phyloP scores from a whole-genome alignment of 2,113 vertebrate genomes.

The Chauna torquata region DNA sequence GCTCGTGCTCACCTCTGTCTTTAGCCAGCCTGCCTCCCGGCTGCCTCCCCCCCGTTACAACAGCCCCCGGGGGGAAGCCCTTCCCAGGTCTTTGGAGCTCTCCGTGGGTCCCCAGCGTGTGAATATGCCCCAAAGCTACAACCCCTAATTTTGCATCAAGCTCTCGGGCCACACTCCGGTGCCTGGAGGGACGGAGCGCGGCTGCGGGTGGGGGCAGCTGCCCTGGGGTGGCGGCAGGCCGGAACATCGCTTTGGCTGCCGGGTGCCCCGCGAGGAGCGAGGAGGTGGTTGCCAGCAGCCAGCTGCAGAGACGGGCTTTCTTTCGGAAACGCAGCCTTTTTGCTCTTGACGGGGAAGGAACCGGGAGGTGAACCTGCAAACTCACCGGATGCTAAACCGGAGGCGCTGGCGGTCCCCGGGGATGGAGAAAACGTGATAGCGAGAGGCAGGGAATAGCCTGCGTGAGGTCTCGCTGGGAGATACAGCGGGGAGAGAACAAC shows the following conservation, averaged over 20 bases:
- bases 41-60: background rate
- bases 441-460: background rate
- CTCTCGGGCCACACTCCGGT: accelerated
- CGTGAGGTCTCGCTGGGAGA: background rate
- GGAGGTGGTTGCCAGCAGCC: background rate
- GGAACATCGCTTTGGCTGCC: background rate
- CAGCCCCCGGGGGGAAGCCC: background rate
- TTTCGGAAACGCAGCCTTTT: background rate
- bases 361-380: background rate
- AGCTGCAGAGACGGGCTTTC: background rate
- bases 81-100: background rate
- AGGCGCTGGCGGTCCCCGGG: background rate
- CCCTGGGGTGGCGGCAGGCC: background rate
- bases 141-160: background rate
- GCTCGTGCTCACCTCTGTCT: background rate
- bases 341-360: background rate
- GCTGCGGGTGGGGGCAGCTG: background rate
- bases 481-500: background rate
- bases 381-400: background rate
- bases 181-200: background rate
- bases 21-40: background rate
- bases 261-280: background rate
- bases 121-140: background rate
- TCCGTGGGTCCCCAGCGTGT: background rate
- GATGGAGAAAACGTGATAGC: background rate